phyloP scores from a whole-genome alignment of 2,113 vertebrate genomes.

The Mellivora capensis region DNA sequence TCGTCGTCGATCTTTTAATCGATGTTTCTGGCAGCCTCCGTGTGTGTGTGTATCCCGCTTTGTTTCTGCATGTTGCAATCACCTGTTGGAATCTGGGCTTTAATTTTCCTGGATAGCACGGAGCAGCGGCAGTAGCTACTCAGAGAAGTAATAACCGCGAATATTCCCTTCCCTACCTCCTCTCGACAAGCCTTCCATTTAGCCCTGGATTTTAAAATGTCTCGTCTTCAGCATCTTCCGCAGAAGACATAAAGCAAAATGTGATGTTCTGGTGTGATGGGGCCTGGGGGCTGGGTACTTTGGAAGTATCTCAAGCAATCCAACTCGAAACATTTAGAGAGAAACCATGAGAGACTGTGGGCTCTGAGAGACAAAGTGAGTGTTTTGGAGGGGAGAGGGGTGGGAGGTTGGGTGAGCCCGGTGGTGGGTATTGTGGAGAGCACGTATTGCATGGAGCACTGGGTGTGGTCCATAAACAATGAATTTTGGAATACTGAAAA shows the following conservation, averaged over 20 bases:
- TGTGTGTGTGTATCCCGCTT: conserved; percentile 27
- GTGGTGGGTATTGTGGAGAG: too few species aligned
- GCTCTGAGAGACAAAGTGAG: too few species aligned
- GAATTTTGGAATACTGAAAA: too few species aligned
- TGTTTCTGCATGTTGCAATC: conserved; percentile 27
- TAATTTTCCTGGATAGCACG: conserved; percentile 40
- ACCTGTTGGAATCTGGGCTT: conserved; percentile 36
- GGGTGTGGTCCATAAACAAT: too few species aligned
- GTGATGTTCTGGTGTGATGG: not conserved
- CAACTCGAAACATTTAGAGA: not conserved
- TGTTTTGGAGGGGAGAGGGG: too few species aligned
- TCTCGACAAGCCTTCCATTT: conserved; percentile 49
- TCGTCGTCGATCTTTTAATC: conserved; percentile 26
- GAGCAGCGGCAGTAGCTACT: not conserved
- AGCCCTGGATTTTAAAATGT: not conserved
- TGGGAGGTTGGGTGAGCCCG: too few species aligned
- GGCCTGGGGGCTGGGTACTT: not conserved
- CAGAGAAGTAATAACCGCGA: conserved; percentile 17
- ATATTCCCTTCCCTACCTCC: not conserved
- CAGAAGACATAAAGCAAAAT: not conserved
- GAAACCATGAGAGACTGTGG: too few species aligned
- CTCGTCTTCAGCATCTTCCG: not conserved
- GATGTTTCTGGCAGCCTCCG: not conserved
- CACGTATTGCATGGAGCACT: too few species aligned
- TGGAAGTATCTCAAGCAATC: not conserved